A percentile compares a stretch with the other conserved stretches of the same genome.
phyloP scores from a whole-genome alignment of 1,140 invertebrate species.

The Venustaconcha ellipsiformis region DNA sequence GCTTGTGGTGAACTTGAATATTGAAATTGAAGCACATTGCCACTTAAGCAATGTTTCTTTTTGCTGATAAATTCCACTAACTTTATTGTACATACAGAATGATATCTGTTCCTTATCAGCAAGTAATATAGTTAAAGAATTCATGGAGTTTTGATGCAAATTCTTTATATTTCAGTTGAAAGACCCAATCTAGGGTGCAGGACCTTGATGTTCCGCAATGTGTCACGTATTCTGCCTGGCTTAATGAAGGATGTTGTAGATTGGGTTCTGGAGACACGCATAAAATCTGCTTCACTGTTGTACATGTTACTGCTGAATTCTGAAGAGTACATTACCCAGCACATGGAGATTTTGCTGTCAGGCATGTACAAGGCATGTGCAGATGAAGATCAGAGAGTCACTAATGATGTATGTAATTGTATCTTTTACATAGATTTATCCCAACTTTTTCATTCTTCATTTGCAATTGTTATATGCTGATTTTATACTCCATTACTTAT shows the following conservation, averaged over 20 bases:
- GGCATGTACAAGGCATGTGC: constrained; percentile 71
- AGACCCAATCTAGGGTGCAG: constrained; percentile 84
- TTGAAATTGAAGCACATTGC: too few relatives aligned
- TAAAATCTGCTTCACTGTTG: constrained; percentile 81
- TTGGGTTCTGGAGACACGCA: constrained; percentile 78
- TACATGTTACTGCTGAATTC: constrained; percentile 78
- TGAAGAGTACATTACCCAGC: constrained; percentile 79
- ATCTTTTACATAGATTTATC: too few relatives aligned
- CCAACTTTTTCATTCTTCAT: too few relatives aligned
- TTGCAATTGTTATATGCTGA: too few relatives aligned
- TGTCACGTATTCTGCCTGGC: constrained; percentile 77
- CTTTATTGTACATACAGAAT: too few relatives aligned
- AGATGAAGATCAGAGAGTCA: constrained; percentile 76
- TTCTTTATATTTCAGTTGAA: constrained; percentile 69
- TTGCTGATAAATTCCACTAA: too few relatives aligned
- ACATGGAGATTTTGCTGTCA: constrained; percentile 73
- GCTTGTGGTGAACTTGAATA: too few relatives aligned
- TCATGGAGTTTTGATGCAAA: too few relatives aligned
- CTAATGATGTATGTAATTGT: constrained; percentile 73
- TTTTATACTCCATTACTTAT: too few relatives aligned
- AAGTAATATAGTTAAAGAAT: too few relatives aligned
- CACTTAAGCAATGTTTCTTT: too few relatives aligned
- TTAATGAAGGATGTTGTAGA: constrained; percentile 78
- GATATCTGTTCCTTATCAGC: too few relatives aligned
- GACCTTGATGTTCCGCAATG: constrained; percentile 77